These are phyloP conservation scores for Trachymyrmex cornetzi DNA, from an alignment of 1,140 invertebrate species.

Conservation along the genomic window DNA sequence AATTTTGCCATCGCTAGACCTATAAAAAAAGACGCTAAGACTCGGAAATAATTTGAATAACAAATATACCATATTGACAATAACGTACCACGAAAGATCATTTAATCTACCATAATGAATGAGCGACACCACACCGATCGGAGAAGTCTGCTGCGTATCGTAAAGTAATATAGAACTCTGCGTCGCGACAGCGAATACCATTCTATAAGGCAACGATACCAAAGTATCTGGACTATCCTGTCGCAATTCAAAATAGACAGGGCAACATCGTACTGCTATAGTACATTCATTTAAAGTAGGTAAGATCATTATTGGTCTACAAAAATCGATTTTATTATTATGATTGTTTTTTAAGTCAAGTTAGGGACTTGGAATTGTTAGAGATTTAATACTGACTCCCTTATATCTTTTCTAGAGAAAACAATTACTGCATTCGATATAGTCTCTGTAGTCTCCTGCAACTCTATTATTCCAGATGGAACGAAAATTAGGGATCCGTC, in stretches of 20 bases:
- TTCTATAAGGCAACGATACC: constrained; percentile 92
- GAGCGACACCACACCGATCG: constrained; percentile 95
- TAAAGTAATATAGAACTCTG: constrained; percentile 95
- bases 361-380: not conserved
- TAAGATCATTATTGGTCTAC: constrained; percentile 93
- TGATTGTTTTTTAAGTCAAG: constrained; percentile 16
- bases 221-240: constrained; percentile 86
- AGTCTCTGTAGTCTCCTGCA: constrained; percentile 88
- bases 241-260: constrained; percentile 91
- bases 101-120: constrained; percentile 98
- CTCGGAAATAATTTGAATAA: constrained; percentile 31
- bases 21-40: constrained; percentile 76
- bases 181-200: constrained; percentile 96
- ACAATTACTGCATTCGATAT: constrained; percentile 92
- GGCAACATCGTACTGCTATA: constrained; percentile 94
- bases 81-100: constrained; percentile 94
- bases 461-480: constrained; percentile 93
- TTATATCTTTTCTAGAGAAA: constrained; percentile 92
- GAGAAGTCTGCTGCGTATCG: constrained; percentile 95
- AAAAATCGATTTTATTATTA: constrained; percentile 55
- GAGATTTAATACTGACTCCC: constrained; percentile 89
- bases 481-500: constrained; percentile 95
- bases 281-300: constrained; percentile 93
- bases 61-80: constrained; percentile 7
- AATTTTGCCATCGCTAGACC: constrained; percentile 93